phyloP scores from a whole-genome alignment of 2,888 invertebrate genomes.

The Ryuthela nishihirai region DNA sequence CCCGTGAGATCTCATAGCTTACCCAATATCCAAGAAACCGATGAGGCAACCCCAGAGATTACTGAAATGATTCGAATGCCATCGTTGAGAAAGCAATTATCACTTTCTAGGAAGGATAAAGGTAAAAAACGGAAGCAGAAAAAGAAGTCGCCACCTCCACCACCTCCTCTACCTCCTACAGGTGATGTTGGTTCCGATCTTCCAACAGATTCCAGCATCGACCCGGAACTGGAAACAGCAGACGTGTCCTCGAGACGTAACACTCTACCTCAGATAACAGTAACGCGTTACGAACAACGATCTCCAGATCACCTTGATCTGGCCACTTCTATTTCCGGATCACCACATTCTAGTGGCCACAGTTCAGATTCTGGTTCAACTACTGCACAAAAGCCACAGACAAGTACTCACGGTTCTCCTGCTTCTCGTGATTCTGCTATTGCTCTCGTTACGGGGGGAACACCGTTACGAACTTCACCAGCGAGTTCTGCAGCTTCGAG shows the following conservation, averaged over 20 bases:
- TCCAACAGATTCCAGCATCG: background rate
- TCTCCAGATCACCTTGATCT: slow-evolving; percentile 18
- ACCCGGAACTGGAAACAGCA: background rate
- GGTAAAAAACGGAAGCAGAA: slow-evolving; percentile 8
- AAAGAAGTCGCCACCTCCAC: slow-evolving; percentile 15
- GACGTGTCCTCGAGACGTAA: slow-evolving; percentile 15
- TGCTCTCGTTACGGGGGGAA: too few species aligned
- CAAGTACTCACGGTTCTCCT: too few species aligned
- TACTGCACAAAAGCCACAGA: background rate
- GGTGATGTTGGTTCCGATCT: background rate
- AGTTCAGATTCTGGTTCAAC: background rate
- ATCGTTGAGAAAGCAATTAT: slow-evolving; percentile 13
- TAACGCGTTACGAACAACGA: slow-evolving; percentile 17
- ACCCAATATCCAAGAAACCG: slow-evolving; percentile 13
- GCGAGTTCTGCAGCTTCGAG: background rate
- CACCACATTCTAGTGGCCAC: slow-evolving; percentile 9
- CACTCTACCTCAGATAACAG: slow-evolving; percentile 25
- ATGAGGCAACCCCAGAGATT: background rate
- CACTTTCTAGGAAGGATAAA: slow-evolving; percentile 6
- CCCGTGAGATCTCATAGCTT: slow-evolving; percentile 15
- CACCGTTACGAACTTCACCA: background rate
- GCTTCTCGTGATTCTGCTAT: too few species aligned
- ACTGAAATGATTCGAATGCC: slow-evolving; percentile 11
- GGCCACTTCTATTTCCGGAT: slow-evolving; percentile 8
- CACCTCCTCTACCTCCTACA: background rate